phyloP scores from a whole-genome alignment of 2,113 vertebrate species.

The Pongo pygmaeus region DNA sequence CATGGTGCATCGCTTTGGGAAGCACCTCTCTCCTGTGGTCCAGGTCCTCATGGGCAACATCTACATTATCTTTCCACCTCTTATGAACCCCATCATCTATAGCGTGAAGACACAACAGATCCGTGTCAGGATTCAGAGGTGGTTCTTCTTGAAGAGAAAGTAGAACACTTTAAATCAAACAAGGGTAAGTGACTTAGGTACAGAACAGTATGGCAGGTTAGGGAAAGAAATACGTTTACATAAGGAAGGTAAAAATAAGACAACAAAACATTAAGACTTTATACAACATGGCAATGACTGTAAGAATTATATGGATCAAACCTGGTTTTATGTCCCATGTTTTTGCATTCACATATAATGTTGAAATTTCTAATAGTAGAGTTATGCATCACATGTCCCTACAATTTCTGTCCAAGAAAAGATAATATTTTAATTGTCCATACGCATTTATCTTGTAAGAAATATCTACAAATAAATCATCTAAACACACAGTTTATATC shows the following conservation, averaged over 20 bases:
- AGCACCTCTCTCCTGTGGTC: not conserved
- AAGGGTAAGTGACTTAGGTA: not conserved
- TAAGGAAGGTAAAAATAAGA: not conserved
- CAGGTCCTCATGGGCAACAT: not conserved
- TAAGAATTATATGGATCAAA: not conserved
- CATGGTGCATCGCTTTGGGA: not conserved
- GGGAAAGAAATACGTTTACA: not conserved
- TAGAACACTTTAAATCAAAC: too few relatives aligned
- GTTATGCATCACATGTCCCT: not conserved
- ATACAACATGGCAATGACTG: not conserved
- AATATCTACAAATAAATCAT: not conserved
- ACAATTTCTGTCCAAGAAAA: not conserved
- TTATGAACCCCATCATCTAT: slow-evolving; percentile 17
- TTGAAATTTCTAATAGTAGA: not conserved
- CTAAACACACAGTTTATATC: not conserved
- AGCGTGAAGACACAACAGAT: not conserved
- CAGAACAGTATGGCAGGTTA: not conserved
- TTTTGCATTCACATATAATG: not conserved
- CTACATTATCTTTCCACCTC: not conserved
- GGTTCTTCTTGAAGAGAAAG: too few relatives aligned
- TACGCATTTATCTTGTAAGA: not conserved
- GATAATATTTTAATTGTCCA: not conserved
- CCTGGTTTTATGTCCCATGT: not conserved
- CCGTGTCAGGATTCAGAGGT: too few relatives aligned
- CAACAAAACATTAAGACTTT: not conserved